A percentile compares a stretch with the other conserved stretches of the same genome.
These are phyloP conservation scores for Linyphia triangularis DNA, from an alignment of 2,888 invertebrate species.

Conservation along the genomic window DNA sequence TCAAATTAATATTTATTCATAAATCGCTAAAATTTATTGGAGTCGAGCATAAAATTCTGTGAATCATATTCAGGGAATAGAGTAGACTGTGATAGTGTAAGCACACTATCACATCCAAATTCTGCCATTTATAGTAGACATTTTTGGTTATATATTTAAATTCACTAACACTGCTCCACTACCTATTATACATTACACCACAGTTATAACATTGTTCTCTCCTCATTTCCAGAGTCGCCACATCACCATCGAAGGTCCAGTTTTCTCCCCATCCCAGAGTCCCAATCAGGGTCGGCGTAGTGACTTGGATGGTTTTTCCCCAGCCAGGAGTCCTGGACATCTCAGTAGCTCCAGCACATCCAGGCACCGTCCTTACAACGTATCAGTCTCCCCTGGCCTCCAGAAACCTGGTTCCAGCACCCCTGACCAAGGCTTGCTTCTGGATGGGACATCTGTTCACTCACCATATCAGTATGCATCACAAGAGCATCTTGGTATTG, in stretches of 20 bases:
- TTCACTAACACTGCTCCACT: too few species aligned
- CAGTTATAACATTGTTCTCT: background rate
- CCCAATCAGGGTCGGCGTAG: constrained; percentile 69
- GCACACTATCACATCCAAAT: too few species aligned
- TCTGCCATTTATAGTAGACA: too few species aligned
- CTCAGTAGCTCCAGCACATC: constrained; percentile 41
- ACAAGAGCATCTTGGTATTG: constrained; percentile 66
- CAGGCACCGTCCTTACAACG: constrained; percentile 63
- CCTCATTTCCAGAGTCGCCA: constrained; percentile 53
- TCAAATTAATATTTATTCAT: too few species aligned
- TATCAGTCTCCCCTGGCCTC: constrained; percentile 62
- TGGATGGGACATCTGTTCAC: constrained; percentile 47
- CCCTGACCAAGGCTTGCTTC: constrained; percentile 60
- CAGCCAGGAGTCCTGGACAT: constrained; percentile 68
- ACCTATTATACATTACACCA: too few species aligned
- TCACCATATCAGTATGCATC: constrained; percentile 68
- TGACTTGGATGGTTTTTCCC: constrained; percentile 59
- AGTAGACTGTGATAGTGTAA: too few species aligned
- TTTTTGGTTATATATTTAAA: too few species aligned
- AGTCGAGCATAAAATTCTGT: too few species aligned
- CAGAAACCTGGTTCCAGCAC: constrained; percentile 62
- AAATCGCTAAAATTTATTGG: too few species aligned
- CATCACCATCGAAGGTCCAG: constrained; percentile 59
- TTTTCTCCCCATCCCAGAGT: constrained; percentile 72
- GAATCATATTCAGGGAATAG: too few species aligned